Base-by-base conservation (phyloP, 1,140 invertebrate genomes). In the Planococcus citri region DNA sequence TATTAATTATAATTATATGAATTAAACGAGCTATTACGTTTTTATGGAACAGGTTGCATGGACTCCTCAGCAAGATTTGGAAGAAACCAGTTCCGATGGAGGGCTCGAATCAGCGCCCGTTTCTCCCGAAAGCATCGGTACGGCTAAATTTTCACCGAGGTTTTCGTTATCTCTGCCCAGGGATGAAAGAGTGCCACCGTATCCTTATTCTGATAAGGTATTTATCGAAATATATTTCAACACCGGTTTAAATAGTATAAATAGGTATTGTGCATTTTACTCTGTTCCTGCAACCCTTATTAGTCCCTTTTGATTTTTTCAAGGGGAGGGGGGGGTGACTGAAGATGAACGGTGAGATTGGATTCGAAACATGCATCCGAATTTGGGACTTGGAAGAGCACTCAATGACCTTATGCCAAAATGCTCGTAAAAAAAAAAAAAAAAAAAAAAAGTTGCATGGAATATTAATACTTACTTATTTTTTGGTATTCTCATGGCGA, bases 41-140 rank as follows among this genome's bases (percentile, higher is more conserved):
- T 51, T 51, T 9, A 51, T 51, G 12, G 17, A 51, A 29, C 64
- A 75, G 74, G 74, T 78, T 4, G 78, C 85, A 0, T 92, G 89
- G 90, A 91, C 89, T 1, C 89, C 90, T 0, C 88, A 90, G 71
- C 89, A 91, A 75, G 90, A 91, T 76, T 80, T 92, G 10, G 82
- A 84, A 72, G 84, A 85, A 73, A 84, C 84, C 41, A 87, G 86
- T 72, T 86, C 86, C 21, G 86, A 87, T 73, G 86, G 85, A 29
- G 84, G 83, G 0, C 80, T 82, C 1, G 80, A 81, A 61, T 78
- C 76, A 1, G 74, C 76, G 51, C 75, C 75, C 25, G 75, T 76
- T 0, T 71, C 72, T n/a, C 74, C 72, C 14, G 73, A 76, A 61
- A 72, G 72, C 69, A 70, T 73, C n/a, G 72, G 73, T 0, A 79